Evolutionary conservation across 1,140 invertebrate genomes (phyloP), one percentile per base, ranked within the genome.

Genomic region (Euwallacea similis): DNA sequence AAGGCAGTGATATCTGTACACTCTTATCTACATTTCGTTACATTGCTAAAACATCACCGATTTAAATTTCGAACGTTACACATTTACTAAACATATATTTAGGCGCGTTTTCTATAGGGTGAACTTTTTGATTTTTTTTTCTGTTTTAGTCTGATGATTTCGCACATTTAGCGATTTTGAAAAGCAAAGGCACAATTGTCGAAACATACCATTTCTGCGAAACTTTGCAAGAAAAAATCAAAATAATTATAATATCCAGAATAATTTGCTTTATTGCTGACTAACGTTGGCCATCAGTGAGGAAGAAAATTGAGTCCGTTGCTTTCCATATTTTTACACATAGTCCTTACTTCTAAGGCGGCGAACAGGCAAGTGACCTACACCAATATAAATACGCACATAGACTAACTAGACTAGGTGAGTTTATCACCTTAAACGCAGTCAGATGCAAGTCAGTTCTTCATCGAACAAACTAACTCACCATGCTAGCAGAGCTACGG

Each of bases 1-100:
- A 77, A 78, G 75, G 76, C 76, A 78, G 76, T 78, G 76, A 77
- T 76, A 75, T 75, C 76, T 77, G 76, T 76, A 77, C 75, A 78
- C 63, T 74, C 71, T 74, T 75, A 74, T 77, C 72, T 75, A 76
- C 71, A 74, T 58, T 53, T 72, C 65, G 64, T 72, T 58, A 65
- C 47, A 73, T 64, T 15, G 50, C 71, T 63, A 69, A 62, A 66
- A 54, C 54, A 43, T 63, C 58, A 67, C 64, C 56, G 41, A 63
- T 33, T 63, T 66, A 42, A 42, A 55, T 65, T 42, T 50, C 54
- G 55, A 50, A 60, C 47, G 64, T 47, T 61, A 66, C 58, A 66
- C 47, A 62, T 58, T 58, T 73, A 63, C 42, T 66, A 66, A 55
- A 72, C 62, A 60, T 21, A 50, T 43, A 68, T 68, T 68, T 72